Conservation (phyloP, 2,888 invertebrate genomes). For the Papilio demoleus region DNA sequence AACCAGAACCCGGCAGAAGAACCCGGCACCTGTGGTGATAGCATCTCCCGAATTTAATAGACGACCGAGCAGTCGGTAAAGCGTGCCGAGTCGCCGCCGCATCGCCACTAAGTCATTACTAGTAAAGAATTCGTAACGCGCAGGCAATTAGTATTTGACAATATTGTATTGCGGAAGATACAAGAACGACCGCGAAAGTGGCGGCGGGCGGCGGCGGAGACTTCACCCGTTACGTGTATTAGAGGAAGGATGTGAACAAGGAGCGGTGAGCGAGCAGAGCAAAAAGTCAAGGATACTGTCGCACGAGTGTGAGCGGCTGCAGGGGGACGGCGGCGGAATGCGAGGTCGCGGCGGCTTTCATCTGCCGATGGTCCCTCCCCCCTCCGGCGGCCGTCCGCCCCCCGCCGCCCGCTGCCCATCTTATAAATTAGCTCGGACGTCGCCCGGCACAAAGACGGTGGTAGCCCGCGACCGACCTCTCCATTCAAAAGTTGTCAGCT, state of each 20-base stretch:
- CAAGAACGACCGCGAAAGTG: too few relatives aligned
- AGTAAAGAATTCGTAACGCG: too few relatives aligned
- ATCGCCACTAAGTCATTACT: too few relatives aligned
- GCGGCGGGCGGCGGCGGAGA: too few relatives aligned
- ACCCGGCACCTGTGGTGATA: too few relatives aligned
- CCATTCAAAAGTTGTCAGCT: constrained; percentile 1
- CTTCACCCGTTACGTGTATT: too few relatives aligned
- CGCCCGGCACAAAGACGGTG: neutral
- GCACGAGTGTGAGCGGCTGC: neutral
- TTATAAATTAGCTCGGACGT: constrained; percentile 14
- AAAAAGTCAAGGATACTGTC: neutral
- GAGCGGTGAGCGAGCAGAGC: neutral
- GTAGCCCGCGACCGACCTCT: neutral
- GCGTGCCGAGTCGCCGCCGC: constrained; percentile 53
- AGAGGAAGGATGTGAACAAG: too few relatives aligned
- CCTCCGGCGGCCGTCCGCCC: neutral
- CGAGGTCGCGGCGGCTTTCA: constrained; percentile 34
- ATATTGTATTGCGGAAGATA: too few relatives aligned
- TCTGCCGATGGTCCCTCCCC: constrained; percentile 34
- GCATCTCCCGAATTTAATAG: too few relatives aligned
- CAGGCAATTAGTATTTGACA: too few relatives aligned
- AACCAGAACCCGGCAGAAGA: too few relatives aligned
- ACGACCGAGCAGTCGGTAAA: constrained; percentile 14
- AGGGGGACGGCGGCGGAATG: constrained; percentile 25
- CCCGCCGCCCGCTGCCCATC: constrained; percentile 12